Conservation (phyloP, 2,113 vertebrate species). For the Sebastes schlegelii region DNA sequence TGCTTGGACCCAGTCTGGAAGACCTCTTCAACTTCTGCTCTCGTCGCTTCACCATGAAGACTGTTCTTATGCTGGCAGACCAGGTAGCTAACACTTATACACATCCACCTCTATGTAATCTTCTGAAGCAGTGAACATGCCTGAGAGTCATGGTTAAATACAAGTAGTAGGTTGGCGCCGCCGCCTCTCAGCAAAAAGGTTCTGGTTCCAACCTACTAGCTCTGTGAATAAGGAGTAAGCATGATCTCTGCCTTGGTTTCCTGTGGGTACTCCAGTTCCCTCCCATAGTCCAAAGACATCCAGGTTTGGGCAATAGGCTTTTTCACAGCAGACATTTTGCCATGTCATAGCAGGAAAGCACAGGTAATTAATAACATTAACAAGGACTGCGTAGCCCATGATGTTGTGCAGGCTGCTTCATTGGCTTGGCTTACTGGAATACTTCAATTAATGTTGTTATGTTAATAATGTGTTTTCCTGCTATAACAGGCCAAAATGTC, state of each 20-base stretch:
- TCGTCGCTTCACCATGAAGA: constrained; percentile 99
- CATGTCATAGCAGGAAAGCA: not conserved
- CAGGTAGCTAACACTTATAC: constrained; percentile 85
- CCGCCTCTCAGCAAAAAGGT: not conserved
- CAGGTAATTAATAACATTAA: not conserved
- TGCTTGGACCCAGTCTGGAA: constrained; percentile 97
- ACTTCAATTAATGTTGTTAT: too few relatives aligned
- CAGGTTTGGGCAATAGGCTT: not conserved
- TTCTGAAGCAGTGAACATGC: not conserved
- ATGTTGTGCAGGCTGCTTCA: not conserved
- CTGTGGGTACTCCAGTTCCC: not conserved
- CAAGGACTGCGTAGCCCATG: too few relatives aligned
- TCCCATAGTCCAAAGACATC: not conserved
- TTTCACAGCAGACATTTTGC: not conserved
- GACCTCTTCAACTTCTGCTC: constrained; percentile 99
- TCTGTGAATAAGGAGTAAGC: not conserved
- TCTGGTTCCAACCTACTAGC: not conserved
- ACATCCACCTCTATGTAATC: fast-evolving
- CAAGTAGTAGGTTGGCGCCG: not conserved
- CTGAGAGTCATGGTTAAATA: not conserved
- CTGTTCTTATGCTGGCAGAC: constrained; percentile 99
- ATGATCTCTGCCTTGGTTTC: not conserved
- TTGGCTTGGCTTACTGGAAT: not conserved
- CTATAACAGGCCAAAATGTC: not conserved
- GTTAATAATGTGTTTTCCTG: not conserved